Base-by-base conservation (phyloP, 1,140 invertebrate species). In the Dendroctonus ponderosae region DNA sequence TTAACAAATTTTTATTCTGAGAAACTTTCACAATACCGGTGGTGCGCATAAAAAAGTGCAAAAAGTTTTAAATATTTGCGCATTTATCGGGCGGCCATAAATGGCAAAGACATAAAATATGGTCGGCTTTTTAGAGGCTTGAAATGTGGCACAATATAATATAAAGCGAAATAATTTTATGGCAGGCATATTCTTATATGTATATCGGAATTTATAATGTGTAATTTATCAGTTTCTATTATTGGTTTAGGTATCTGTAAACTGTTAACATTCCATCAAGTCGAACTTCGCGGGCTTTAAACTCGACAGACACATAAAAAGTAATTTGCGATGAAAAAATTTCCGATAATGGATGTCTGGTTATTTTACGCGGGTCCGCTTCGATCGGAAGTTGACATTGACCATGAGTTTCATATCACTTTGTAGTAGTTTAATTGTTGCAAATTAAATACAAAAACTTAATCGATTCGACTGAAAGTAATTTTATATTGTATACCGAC, bases 291-390 rank as follows among this genome's bases (percentile, higher is more conserved):
- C 62, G 44, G 53, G 62, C 63, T 38, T 41, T 37, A 42, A 67
- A 49, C 59, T 49, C 48, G 63, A 66, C 66, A 71, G 70, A 71
- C 70, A 66, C 64, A 71, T 68, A 71, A 71, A 66, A 71, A 71
- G 70, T 68, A 67, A 68, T 68, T 71, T 65, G 66, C 49, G 44
- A 59, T 58, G 58, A 68, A 71, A 71, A 71, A 68, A 68, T 64
- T 66, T 65, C 66, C 14, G 62, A 71, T 71, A 71, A 71, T 71
- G 66, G 62, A 68, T 71, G 70, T 68, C 70, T 71, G 70, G 70
- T 68, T 68, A 71, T 71, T 68, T 67, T 50, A 15, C 51, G 37
- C 62, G 58, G 70, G 70, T 42, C 53, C 50, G 41, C 66, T 63
- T 62, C 53, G 51, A 62, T 67, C 66, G 66, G 59, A 68, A 71